Conservation (phyloP, 2,113 vertebrate species). For the Otus sunia region DNA sequence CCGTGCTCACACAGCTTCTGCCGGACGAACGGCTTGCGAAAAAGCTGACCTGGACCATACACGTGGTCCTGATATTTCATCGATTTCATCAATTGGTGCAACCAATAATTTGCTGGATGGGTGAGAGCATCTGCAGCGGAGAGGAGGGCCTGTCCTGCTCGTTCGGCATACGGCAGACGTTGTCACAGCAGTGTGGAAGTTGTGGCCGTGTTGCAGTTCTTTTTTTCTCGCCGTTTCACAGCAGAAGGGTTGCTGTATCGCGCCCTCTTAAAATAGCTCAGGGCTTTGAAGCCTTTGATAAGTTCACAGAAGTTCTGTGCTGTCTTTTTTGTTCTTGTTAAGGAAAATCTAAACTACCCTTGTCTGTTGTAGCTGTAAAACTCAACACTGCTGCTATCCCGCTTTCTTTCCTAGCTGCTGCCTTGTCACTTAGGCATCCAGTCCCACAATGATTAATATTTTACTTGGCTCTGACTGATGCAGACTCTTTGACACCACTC, state of each 20-base stretch:
- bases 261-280: background rate
- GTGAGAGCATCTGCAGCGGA: background rate
- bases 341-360: background rate
- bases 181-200: background rate
- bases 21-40: background rate
- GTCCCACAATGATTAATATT: background rate
- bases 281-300: background rate
- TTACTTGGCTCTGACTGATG: background rate
- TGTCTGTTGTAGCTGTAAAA: background rate
- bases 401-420: background rate
- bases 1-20: accelerated
- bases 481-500: background rate
- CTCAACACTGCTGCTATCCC: background rate
- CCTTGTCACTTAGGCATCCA: background rate
- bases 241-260: background rate
- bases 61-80: background rate
- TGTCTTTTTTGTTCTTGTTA: background rate
- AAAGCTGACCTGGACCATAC: accelerated
- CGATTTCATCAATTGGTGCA: accelerated
- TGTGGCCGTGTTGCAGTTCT: background rate
- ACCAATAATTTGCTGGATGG: background rate
- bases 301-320: background rate
- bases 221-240: background rate
- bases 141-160: background rate
- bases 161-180: accelerated